Conservation (phyloP, 2,113 vertebrate species). For the Sapayoa aenigma region DNA sequence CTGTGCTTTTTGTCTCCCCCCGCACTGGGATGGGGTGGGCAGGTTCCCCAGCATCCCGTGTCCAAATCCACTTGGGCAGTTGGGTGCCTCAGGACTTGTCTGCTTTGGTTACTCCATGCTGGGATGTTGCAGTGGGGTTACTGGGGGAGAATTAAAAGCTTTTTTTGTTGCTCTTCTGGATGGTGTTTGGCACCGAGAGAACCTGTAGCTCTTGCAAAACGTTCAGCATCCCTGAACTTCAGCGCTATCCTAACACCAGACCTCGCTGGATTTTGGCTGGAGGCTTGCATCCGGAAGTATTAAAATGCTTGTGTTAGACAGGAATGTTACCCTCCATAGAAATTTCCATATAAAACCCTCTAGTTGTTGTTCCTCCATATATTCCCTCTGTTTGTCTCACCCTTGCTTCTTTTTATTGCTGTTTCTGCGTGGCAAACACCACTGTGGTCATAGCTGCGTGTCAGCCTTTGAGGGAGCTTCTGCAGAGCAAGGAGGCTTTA, state of each 20-base stretch:
- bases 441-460: background rate
- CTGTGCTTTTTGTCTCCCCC: background rate
- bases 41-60: background rate
- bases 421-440: background rate
- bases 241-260: background rate
- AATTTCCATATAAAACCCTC: slow-evolving; percentile 39
- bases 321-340: slow-evolving; percentile 18
- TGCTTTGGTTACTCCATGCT: background rate
- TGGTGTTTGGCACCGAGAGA: background rate
- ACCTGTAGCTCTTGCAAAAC: slow-evolving; percentile 19
- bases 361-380: background rate
- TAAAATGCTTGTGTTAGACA: slow-evolving; percentile 40
- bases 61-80: background rate
- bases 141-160: background rate
- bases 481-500: background rate
- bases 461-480: background rate
- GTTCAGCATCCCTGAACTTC: slow-evolving; percentile 3
- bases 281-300: slow-evolving; percentile 32
- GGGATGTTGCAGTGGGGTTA: background rate
- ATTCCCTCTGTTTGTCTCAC: background rate
- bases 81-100: background rate
- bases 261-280: slow-evolving; percentile 49
- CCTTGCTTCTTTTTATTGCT: slow-evolving; percentile 7
- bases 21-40: accelerated
- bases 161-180: background rate